Conservation (phyloP, 2,113 vertebrate genomes). For the Phrynosoma blainvillii region DNA sequence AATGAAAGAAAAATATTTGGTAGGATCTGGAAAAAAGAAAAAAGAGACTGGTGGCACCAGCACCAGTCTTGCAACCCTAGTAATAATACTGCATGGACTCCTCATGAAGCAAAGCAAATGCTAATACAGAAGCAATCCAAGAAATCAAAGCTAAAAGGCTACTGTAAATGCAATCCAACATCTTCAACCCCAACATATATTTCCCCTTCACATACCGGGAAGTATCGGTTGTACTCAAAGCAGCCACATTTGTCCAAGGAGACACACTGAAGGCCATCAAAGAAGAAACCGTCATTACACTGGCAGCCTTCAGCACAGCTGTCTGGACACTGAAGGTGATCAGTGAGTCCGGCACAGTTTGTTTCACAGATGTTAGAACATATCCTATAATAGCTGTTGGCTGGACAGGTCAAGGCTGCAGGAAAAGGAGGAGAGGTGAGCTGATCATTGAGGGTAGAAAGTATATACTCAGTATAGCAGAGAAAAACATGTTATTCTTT, state of each 20-base stretch:
- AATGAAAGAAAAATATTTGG: too few species aligned
- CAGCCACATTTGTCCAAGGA: constrained; percentile 78
- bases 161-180: too few species aligned
- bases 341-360: constrained; percentile 68
- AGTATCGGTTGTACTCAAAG: constrained; percentile 75
- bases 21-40: too few species aligned
- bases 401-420: constrained; percentile 72
- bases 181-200: not conserved
- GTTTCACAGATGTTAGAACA: constrained; percentile 75
- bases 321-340: constrained; percentile 57
- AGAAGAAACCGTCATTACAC: constrained; percentile 75
- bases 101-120: not conserved
- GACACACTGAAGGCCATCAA: constrained; percentile 73
- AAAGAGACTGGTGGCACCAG: too few species aligned
- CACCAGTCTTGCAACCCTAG: not conserved
- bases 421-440: not conserved
- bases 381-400: constrained; percentile 80
- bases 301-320: constrained; percentile 81
- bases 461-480: too few species aligned
- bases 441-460: not conserved
- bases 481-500: not conserved
- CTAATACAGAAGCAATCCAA: not conserved
- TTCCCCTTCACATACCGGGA: constrained; percentile 32
- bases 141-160: not conserved
- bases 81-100: not conserved